Conservation (phyloP, 2,113 vertebrate genomes). For the Myotis yumanensis region DNA sequence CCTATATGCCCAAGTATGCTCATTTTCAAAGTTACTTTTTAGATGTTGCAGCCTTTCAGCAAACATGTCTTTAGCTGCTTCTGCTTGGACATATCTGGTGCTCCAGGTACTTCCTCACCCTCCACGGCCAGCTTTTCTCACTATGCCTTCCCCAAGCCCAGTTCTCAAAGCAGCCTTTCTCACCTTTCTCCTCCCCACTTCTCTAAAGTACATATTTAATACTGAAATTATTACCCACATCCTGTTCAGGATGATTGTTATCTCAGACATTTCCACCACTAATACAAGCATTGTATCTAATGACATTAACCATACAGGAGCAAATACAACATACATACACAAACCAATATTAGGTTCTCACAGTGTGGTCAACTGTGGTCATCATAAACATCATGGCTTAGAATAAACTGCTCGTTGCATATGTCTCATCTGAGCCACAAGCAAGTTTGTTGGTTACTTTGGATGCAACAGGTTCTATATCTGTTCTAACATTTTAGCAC, state of each 20-base stretch:
- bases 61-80: background rate
- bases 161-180: background rate
- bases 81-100: background rate
- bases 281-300: background rate
- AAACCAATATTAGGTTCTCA: background rate
- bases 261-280: constrained; percentile 45
- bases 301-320: background rate
- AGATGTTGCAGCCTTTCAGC: background rate
- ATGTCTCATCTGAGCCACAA: background rate
- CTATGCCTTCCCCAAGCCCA: background rate
- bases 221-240: background rate
- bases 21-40: constrained; percentile 53
- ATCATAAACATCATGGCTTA: background rate
- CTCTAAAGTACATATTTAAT: background rate
- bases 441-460: background rate
- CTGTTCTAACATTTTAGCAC: background rate
- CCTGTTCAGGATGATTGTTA: constrained; percentile 47
- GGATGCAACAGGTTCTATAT: background rate
- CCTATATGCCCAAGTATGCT: background rate
- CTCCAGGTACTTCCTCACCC: background rate
- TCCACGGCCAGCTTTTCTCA: background rate
- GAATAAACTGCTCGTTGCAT: background rate
- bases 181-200: background rate
- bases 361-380: background rate
- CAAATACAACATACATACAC: background rate